These are phyloP conservation scores for Brachionus calyciflorus DNA, from an alignment of 1,140 invertebrate genomes.

Conservation along the genomic window DNA sequence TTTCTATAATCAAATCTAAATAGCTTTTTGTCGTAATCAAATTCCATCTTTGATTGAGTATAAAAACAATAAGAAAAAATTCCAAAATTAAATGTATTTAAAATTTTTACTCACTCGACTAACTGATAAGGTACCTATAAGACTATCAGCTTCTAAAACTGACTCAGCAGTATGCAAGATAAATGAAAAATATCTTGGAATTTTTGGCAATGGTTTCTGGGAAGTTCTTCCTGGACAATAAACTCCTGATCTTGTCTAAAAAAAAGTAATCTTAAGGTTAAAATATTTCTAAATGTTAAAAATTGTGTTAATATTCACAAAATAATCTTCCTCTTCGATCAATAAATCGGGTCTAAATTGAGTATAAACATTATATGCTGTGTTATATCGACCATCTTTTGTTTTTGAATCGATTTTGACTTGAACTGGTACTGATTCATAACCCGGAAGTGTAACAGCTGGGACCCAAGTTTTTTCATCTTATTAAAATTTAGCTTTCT, in stretches of 20 bases:
- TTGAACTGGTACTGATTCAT: constrained; percentile 38
- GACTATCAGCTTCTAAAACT: background rate
- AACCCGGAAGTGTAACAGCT: background rate
- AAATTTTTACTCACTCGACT: background rate
- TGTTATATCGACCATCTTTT: background rate
- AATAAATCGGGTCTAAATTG: background rate
- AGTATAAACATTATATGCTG: background rate
- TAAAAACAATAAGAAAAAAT: background rate
- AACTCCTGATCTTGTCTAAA: background rate
- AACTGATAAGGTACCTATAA: background rate
- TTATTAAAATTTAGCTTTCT: background rate
- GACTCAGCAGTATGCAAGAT: constrained; percentile 18
- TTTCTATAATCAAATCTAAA: background rate
- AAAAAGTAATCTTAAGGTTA: background rate
- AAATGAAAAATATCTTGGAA: constrained; percentile 19
- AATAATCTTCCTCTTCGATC: constrained; percentile 36
- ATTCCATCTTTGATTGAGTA: background rate
- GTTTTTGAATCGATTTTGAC: constrained; percentile 13
- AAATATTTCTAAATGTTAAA: too few species aligned
- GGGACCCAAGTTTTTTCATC: constrained; percentile 33
- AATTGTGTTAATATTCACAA: constrained; percentile 9
- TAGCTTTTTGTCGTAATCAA: constrained; percentile 40
- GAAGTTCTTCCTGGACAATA: background rate
- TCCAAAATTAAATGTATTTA: background rate
- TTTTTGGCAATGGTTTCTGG: constrained; percentile 19